A percentile compares a stretch with the other conserved stretches of the same genome.
Evolutionary conservation across 2,888 invertebrate genomes (phyloP).

Genomic region (Emmelina monodactyla): DNA sequence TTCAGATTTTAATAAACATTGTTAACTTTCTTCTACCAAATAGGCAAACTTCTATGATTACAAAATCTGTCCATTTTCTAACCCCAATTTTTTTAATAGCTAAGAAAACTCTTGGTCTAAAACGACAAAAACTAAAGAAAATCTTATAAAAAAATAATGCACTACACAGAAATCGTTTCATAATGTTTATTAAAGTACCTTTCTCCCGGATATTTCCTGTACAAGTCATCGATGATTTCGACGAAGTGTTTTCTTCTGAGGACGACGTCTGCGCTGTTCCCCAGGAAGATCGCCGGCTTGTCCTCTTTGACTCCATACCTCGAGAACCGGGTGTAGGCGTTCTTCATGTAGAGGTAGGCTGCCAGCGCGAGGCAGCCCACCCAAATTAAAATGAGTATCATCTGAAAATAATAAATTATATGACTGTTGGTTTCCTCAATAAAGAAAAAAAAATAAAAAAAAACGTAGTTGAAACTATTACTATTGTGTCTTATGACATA

Average conservation of each 20-base stretch:
- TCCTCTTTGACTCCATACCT: conserved; percentile 22
- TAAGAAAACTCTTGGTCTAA: not conserved
- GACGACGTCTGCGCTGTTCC: conserved; percentile 13
- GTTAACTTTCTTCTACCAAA: not conserved
- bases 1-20: too few relatives aligned
- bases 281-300: conserved; percentile 20
- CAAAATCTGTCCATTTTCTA: too few relatives aligned
- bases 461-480: too few relatives aligned
- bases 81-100: not conserved
- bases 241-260: conserved; percentile 18
- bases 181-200: conserved; percentile 20
- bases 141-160: not conserved
- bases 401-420: too few relatives aligned
- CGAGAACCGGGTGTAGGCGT: conserved; percentile 20
- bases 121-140: not conserved
- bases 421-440: too few relatives aligned
- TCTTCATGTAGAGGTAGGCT: conserved; percentile 16
- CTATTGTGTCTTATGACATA: too few relatives aligned
- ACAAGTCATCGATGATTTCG: conserved; percentile 18
- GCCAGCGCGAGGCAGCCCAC: not conserved
- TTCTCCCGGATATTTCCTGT: conserved; percentile 22
- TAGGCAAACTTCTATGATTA: not conserved
- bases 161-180: too few relatives aligned
- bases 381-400: not conserved
- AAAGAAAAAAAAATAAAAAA: too few relatives aligned